Evolutionary conservation across 2,113 vertebrate species (phyloP), one percentile per base, ranked within the genome.

Genomic region (Silurus asotus): DNA sequence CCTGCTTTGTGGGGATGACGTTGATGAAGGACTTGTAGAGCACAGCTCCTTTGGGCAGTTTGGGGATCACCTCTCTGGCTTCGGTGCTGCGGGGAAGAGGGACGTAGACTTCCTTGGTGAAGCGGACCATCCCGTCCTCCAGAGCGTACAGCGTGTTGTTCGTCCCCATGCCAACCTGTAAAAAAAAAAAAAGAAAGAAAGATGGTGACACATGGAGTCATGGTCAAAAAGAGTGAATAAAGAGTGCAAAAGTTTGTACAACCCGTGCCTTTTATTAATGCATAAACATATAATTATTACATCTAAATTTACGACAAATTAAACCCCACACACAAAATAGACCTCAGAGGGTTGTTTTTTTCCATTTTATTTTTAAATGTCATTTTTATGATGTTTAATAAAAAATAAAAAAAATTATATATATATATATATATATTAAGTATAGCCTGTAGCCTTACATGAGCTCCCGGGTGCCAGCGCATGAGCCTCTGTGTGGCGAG

Each of bases 11-110:
- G 15, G 98, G 97, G 83, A 97, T 49, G 9, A 99, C 91, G 0
- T 87, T 98, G 90, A 99, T 95, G 53, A 99, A 99, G 59, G 97
- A 97, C 93, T 99, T 99, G 87, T 99, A 99, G 55, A 99, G 96
- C 55, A 99, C 5, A 0, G 96, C 92, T 45, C 97, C 97, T 87
- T 84, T 94, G 1, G 97, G 97, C 37, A 99, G 94, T 8, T 84
- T 95, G 84, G 93, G 92, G 90, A 98, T 96, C 80, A 97, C 76
- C 1, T 94, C 88, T 15, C 88, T 86, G 76, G 91, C 93, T 86
- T 97, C 95, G 0, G 0, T 20, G 89, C 95, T 94, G 61, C 92
- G 95, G 1, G 98, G 97, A 0, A 3, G 86, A 0, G 98, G 97
- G 48, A 98, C 2, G 0, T 96, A 99, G 59, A 97, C 96, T 81